Base-by-base conservation (phyloP, 2,797 vertebrate genomes). In the Botia kubotai region DNA sequence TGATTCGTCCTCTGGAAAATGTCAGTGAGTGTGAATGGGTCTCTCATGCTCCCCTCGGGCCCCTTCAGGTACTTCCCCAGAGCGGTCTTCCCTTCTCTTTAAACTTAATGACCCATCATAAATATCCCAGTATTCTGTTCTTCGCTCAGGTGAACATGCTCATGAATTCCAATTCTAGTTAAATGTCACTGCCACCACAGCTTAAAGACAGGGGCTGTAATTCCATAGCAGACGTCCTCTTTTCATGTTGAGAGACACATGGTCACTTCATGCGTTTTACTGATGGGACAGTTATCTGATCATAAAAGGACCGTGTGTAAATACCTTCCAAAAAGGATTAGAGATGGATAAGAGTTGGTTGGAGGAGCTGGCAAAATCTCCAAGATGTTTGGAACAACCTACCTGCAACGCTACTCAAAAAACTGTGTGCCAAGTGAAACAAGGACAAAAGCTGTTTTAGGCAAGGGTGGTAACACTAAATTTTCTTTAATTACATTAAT, bases 1-100 rank as follows among this genome's bases (percentile, higher is more conserved):
- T 72, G 79, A 81, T 75, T 77, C 75, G 78, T 85, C 81, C 81
- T 81, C 84, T 63, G 75, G 63, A 70, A 77, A 85, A 81, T 83
- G 81, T 83, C 81, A 85, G 69, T 53, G 77, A 66, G 55, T 79
- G 77, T 67, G 21, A 43, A 66, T 52, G 5, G n/a, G 52, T 36
- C 50, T 36, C 52, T 63, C 16, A 63, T 63, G 21, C 21, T 33
- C 26, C 60, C 60, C 60, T 29, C 10, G 6, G 60, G 23, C 60
- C 26, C 57, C 26, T 63, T 17, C 26, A 33, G 26, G 60, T 63
- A 33, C 60, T 16, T 63, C 26, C 60, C 26, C 13, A 7, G 14
- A 63, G 60, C 26, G 26, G 12, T 26, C 26, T 63, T 63, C 60
- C 60, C 10, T 71, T 67, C 67, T 72, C 68, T 77, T 26, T 70